Percentiles rank a stretch among this genome's conserved stretches.
Conservation (phyloP, 2,113 vertebrate genomes). For the Urocitellus parryii region DNA sequence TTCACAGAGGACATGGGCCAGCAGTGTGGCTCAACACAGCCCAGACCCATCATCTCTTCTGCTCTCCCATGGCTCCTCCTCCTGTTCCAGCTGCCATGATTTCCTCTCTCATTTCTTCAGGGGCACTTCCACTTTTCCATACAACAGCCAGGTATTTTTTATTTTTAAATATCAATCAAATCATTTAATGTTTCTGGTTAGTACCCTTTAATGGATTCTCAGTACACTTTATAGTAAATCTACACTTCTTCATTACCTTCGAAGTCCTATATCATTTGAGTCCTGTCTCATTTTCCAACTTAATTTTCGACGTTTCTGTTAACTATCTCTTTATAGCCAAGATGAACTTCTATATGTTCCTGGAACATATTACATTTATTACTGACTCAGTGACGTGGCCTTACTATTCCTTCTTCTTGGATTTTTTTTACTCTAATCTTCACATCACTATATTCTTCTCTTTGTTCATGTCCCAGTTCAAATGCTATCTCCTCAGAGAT, state of each 20-base stretch:
- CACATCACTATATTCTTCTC: background rate
- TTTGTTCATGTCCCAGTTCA: background rate
- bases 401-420: background rate
- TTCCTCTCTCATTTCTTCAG: background rate
- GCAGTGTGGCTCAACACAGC: background rate
- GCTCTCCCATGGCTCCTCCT: background rate
- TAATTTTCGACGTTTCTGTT: background rate
- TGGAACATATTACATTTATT: background rate
- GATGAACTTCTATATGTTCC: background rate
- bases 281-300: background rate
- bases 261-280: background rate
- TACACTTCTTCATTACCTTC: background rate
- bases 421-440: conserved; percentile 8
- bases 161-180: background rate
- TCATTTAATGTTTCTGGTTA: conserved; percentile 14
- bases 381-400: background rate
- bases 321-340: background rate
- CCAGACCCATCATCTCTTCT: background rate
- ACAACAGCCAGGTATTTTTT: background rate
- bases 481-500: background rate
- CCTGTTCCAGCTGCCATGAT: background rate
- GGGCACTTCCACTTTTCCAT: background rate
- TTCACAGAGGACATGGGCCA: fast-evolving
- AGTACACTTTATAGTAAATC: conserved; percentile 10
- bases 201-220: background rate